Evolutionary conservation across 2,888 invertebrate species (phyloP), one percentile per base, ranked within the genome.

Genomic region (Mimumesa dahlbomi): DNA sequence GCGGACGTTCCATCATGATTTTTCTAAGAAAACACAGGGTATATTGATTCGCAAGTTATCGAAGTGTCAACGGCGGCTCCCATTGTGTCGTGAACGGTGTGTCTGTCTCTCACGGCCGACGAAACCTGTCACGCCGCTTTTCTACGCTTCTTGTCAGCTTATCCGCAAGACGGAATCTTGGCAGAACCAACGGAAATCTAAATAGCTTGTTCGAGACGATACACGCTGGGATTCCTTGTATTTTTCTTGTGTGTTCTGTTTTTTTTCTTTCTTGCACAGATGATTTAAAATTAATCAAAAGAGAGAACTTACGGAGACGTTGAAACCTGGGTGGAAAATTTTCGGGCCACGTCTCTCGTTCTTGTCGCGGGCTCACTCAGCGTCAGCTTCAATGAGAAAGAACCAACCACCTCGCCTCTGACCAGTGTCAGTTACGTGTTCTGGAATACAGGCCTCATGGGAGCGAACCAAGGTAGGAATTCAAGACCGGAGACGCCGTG

Each of bases 331-430:
- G 25, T 25, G 25, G 25, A 25, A 25, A 25, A 25, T 25, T 25
- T 25, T 25, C 3, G 4, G 25, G 25, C 25, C 25, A 5, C 25
- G 25, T 7, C 3, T 25, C 7, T 25, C 7, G 25, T 25, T 25
- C n/a, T n/a, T n/a, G n/a, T n/a, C n/a, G 73, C 73, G 52, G 25
- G 25, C 7, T 25, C 25, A 7, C 4, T 25, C 75, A 73, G 84
- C 81, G 87, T 87, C 87, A 82, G 79, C 70, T 87, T 82, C 87
- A 87, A 88, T 88, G 87, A 86, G 82, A 75, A 76, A 74, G 80
- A 73, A 75, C 78, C 68, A 69, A 56, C n/a, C 70, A 67, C 78
- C 82, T 81, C 72, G 80, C 75, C 81, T 84, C 81, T 83, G 82
- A 77, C 82, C 84, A 82, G 82, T 85, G 86, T 87, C 88, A 86